Base-by-base conservation (phyloP, 2,888 invertebrate species). In the Trachelus stipa region DNA sequence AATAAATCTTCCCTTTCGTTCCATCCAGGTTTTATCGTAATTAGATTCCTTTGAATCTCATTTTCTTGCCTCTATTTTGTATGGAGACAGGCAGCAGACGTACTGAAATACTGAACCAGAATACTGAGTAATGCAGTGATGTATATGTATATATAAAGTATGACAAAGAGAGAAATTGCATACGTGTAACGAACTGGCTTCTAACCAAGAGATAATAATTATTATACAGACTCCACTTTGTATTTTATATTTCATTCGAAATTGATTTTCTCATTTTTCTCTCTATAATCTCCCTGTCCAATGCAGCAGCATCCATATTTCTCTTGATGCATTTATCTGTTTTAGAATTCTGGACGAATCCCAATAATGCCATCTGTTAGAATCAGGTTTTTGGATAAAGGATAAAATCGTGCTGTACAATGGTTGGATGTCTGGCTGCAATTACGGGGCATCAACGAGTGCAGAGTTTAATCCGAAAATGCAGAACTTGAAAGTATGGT, bases 381-480 rank as follows among this genome's bases (percentile, higher is more conserved):
- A 56, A 56, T 56, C 56, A 56, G 9, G 56, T 56, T 56, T 56
- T 23, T 23, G 56, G 23, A 56, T 56, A 56, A 56, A 56, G 56
- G 56, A 56, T 56, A 56, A 56, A 56, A 56, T 56, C 23, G 23
- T 9, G 23, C 23, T 23, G 56, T 2, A 23, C 56, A 56, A 23
- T 2, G 56, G 56, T 15, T 56, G 23, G 23, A 56, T 56, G 56
- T 56, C 56, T 56, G 56, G 69, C 56, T 37, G 76, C 80, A 79
- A 80, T 83, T 80, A 80, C 73, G 74, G 76, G 33, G 80, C 81
- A 79, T 81, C 83, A 82, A 73, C 75, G 76, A 68, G 68, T 9
- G 15, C 34, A 73, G 74, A 75, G 76, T 76, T 80, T 79, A 80
- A 81, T 78, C 80, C 79, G 78, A 73, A 77, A 81, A 78, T 80